Percentiles rank a stretch among this genome's conserved stretches.
Evolutionary conservation across 2,113 vertebrate species (phyloP).

Genomic region (Poeciliopsis occidentalis): DNA sequence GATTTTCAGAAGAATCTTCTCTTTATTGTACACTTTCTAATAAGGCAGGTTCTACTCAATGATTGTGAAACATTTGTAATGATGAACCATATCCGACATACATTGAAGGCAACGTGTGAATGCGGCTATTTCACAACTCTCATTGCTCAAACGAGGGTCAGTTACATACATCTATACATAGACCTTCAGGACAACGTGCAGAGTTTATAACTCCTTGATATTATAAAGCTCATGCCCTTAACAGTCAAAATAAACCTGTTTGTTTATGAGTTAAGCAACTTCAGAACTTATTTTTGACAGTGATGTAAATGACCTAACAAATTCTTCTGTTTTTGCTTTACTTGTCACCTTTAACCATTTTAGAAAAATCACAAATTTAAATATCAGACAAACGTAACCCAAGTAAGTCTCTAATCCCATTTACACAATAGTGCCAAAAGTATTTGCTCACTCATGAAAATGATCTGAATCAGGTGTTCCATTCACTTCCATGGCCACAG

Average conservation of each 20-base stretch:
- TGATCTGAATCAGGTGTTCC: too few species aligned
- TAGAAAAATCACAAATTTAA: background rate
- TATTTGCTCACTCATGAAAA: too few species aligned
- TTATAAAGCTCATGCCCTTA: background rate
- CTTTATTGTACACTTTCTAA: background rate
- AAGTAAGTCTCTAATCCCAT: background rate
- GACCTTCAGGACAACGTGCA: background rate
- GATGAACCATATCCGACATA: background rate
- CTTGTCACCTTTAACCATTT: background rate
- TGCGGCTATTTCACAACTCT: conserved; percentile 49
- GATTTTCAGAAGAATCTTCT: background rate
- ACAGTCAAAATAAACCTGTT: background rate
- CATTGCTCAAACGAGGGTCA: conserved; percentile 33
- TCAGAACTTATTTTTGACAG: background rate
- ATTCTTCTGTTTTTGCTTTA: background rate
- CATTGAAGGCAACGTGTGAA: conserved; percentile 13
- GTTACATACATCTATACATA: conserved; percentile 29
- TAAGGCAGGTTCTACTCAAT: background rate
- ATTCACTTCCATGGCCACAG: too few species aligned
- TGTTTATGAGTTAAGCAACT: background rate
- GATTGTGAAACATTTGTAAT: too few species aligned
- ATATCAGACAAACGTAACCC: background rate
- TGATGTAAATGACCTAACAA: background rate
- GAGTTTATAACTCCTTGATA: background rate
- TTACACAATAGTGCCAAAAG: too few species aligned